Conservation (phyloP, 2,888 invertebrate species). For the Aspidiotus rigidus region DNA sequence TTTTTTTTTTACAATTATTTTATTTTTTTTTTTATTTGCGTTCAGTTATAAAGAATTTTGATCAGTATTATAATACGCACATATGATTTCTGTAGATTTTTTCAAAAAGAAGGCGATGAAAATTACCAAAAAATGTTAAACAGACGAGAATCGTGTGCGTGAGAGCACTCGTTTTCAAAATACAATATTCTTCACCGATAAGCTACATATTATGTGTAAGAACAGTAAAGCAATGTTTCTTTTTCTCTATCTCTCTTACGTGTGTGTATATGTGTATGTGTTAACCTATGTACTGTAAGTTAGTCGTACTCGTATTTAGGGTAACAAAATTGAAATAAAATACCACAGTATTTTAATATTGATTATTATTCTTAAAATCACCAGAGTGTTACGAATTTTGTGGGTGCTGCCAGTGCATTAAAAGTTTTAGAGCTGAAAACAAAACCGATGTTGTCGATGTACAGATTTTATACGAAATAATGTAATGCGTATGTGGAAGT, state of each 20-base stretch:
- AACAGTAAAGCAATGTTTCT: too few relatives aligned
- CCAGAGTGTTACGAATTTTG: not conserved
- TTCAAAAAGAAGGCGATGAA: not conserved
- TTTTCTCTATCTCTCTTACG: too few relatives aligned
- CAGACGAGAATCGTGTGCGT: not conserved
- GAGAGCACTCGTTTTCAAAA: too few relatives aligned
- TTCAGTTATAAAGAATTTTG: not conserved
- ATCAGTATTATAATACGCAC: not conserved
- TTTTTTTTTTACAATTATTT: not conserved
- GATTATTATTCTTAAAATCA: not conserved
- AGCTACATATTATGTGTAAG: too few relatives aligned
- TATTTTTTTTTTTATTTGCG: not conserved
- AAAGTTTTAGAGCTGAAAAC: too few relatives aligned
- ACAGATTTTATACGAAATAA: not conserved
- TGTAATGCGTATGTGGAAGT: not conserved
- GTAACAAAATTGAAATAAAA: not conserved
- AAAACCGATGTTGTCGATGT: not conserved
- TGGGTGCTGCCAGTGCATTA: conserved; percentile 5
- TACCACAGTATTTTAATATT: not conserved
- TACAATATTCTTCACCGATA: too few relatives aligned
- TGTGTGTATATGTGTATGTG: too few relatives aligned
- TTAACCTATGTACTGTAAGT: not conserved
- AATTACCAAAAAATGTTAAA: not conserved
- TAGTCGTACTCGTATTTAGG: not conserved
- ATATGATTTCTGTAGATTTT: not conserved